Evolutionary conservation across 2,888 invertebrate species (phyloP), one percentile per base, ranked within the genome.

Genomic region (Trimorus sp.): DNA sequence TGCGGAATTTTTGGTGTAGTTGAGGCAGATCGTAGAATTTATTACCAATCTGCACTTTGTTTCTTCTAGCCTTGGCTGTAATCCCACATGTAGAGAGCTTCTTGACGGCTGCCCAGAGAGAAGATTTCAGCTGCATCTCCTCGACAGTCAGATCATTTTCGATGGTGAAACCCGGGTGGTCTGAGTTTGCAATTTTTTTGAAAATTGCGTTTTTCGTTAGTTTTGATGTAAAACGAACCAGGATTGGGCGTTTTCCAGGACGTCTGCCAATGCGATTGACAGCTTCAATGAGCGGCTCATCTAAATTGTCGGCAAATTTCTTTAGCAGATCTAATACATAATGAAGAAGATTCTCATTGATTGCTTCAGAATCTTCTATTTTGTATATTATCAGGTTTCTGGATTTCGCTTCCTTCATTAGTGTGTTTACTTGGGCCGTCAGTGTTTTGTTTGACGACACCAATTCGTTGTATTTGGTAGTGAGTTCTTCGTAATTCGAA

Each of bases 391-490:
- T 45, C 1, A 45, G 45, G 6, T 45, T 45, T 45, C n/a, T 45
- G 45, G 45, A 9, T 45, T 45, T 45, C 6, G 45, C 1, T 1
- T 12, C 45, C 6, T 45, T 45, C 48, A 36, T 26, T 11, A 69
- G 58, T 14, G 36, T 58, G 7, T 69, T 51, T 40, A 69, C 69
- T 45, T 69, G 54, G 4, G 26, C 0, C 9, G 48, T 9, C 6
- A 69, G 69, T 7, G 16, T 12, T n/a, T 36, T 58, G 45, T 69
- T 69, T 69, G 69, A 36, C 45, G 53, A 58, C 69, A 69, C 11
- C 1, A 69, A 4, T 15, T 36, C 54, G n/a, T 69, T 45, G 26
- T 56, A 48, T 48, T 58, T 69, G 2, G 15, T 1, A 1, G n/a
- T 0, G 11, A 40, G 48, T 48, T 58, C 48, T 26, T 45, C n/a